A percentile compares a stretch with the other conserved stretches of the same genome.
These are phyloP conservation scores for Trisateles emortualis DNA, from an alignment of 2,888 invertebrate species.

Conservation along the genomic window DNA sequence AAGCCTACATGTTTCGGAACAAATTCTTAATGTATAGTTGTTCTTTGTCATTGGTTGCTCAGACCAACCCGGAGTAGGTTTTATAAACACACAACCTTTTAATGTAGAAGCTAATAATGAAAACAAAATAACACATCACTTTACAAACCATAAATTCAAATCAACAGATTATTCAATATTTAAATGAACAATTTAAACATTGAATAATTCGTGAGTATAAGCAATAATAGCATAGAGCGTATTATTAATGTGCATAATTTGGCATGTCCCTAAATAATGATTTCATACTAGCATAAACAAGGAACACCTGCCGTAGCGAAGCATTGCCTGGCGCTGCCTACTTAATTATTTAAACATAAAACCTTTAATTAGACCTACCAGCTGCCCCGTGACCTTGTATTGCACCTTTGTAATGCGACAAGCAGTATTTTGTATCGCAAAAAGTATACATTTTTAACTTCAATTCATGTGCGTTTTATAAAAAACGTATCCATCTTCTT, in stretches of 20 bases:
- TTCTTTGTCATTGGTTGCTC: no score
- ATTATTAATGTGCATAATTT: conserved; percentile 76
- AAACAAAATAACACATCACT: no score
- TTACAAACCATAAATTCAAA: conserved; percentile 20
- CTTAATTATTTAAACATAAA: conserved; percentile 86
- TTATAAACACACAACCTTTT: no score
- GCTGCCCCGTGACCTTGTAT: conserved; percentile 78
- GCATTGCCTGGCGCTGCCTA: conserved; percentile 59
- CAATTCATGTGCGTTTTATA: conserved; percentile 56
- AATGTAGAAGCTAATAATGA: no score
- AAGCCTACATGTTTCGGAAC: no score
- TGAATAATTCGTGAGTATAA: conserved; percentile 49
- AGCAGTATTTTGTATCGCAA: conserved; percentile 79
- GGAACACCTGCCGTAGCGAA: conserved; percentile 70
- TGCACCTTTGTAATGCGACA: conserved; percentile 81
- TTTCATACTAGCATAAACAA: conserved; percentile 80
- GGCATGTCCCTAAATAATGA: conserved; percentile 80
- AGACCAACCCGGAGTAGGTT: no score
- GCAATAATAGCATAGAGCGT: conserved; percentile 56
- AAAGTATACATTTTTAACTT: conserved; percentile 76
- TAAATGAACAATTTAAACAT: conserved; percentile 48
- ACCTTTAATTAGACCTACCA: conserved; percentile 82
- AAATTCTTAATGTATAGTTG: no score
- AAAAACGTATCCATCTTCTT: conserved; percentile 59
- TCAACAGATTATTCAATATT: conserved; percentile 34